Evolutionary conservation across 2,888 invertebrate genomes (phyloP).

Genomic region (Oscheius sp.): DNA sequence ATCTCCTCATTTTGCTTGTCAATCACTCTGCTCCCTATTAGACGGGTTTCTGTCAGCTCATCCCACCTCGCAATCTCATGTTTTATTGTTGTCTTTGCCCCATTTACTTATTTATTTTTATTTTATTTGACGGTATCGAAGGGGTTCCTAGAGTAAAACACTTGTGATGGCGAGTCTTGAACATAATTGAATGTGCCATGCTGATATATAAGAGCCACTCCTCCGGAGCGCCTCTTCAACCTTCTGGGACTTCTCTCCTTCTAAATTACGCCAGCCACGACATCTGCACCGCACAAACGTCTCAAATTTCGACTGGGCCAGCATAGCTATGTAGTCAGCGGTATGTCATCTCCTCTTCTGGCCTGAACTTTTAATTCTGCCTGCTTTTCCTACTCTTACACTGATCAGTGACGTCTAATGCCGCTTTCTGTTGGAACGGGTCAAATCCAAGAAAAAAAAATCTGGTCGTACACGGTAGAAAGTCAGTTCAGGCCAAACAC

Average conservation of each 20-base stretch:
- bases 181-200: slow-evolving; percentile 4
- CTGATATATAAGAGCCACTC: slow-evolving; percentile 23
- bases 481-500: too few species aligned
- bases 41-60: background rate
- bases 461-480: too few species aligned
- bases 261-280: slow-evolving; percentile 34
- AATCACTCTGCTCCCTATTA: background rate
- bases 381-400: slow-evolving; percentile 5
- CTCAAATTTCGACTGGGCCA: slow-evolving; percentile 37
- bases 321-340: slow-evolving; percentile 33
- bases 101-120: too few species aligned
- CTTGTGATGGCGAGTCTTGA: background rate
- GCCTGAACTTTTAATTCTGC: background rate
- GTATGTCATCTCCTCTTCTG: slow-evolving; percentile 11
- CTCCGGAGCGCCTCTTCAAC: background rate
- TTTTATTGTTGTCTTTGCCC: background rate
- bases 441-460: too few species aligned
- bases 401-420: background rate
- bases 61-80: background rate
- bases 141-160: background rate
- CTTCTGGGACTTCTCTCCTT: slow-evolving; percentile 1
- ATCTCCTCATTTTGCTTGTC: background rate
- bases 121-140: background rate
- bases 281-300: slow-evolving; percentile 30
- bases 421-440: background rate